Conservation (phyloP, 2,113 vertebrate species). For the Crotalus viridis region DNA sequence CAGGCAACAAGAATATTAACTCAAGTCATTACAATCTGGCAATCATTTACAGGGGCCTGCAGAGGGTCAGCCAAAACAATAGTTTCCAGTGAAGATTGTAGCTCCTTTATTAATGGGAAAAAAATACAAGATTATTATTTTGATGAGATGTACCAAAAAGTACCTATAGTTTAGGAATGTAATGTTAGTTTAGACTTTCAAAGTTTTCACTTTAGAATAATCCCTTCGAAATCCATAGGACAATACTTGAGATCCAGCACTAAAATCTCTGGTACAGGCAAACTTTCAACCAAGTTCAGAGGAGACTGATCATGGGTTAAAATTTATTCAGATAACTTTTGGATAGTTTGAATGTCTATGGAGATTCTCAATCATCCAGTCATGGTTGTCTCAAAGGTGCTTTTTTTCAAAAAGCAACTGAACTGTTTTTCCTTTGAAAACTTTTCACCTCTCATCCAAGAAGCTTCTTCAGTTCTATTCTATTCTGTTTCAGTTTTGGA, state of each 20-base stretch:
- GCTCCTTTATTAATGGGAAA: background rate
- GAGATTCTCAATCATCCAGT: background rate
- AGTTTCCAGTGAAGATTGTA: conserved; percentile 3
- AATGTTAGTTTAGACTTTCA: background rate
- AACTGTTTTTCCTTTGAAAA: background rate
- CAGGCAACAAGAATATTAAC: conserved; percentile 16
- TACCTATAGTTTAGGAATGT: background rate
- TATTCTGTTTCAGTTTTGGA: background rate
- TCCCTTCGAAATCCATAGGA: background rate
- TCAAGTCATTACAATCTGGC: background rate
- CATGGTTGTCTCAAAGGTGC: background rate
- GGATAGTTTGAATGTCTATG: background rate
- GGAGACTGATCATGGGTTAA: background rate
- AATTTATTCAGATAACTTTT: background rate
- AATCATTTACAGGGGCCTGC: conserved; percentile 23
- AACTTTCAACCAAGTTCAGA: background rate
- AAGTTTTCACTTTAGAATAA: background rate
- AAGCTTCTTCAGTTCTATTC: background rate
- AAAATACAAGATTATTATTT: background rate
- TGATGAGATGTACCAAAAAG: background rate
- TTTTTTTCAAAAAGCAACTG: background rate
- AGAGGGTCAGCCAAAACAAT: conserved; percentile 1
- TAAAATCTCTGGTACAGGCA: background rate
- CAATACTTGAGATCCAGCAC: background rate
- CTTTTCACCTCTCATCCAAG: background rate